A percentile compares a stretch with the other conserved stretches of the same genome.
These are phyloP conservation scores for Sinocyclocheilus anophthalmus DNA, from an alignment of 2,113 vertebrate species.

Conservation along the genomic window DNA sequence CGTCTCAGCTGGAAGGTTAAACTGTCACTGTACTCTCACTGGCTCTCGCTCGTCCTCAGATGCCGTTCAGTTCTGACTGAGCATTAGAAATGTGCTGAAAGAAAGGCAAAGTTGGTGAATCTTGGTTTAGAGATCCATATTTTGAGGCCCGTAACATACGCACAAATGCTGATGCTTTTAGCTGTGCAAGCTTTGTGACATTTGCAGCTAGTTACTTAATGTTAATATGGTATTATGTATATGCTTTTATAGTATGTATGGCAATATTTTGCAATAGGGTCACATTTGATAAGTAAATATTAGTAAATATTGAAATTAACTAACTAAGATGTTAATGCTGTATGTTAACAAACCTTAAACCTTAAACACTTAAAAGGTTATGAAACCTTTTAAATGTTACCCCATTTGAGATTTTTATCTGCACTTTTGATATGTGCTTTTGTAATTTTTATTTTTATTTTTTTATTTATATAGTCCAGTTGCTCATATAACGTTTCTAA, in stretches of 20 bases:
- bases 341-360: no score
- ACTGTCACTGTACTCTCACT: neutral
- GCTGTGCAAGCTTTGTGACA: neutral
- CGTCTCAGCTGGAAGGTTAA: neutral
- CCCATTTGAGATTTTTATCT: no score
- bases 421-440: no score
- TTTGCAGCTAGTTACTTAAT: neutral
- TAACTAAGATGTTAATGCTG: no score
- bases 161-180: neutral
- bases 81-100: neutral
- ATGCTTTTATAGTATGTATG: neutral
- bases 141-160: neutral
- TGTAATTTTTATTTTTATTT: no score
- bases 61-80: neutral
- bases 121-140: no score
- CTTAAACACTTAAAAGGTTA: no score
- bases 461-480: no score
- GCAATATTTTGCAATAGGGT: neutral
- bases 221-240: neutral
- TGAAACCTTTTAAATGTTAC: no score
- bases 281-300: no score
- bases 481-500: no score
- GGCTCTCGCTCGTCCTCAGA: neutral
- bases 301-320: no score
- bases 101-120: neutral